A percentile compares a stretch with the other conserved stretches of the same genome.
These are phyloP conservation scores for Sepioteuthis lessoniana DNA, from an alignment of 2,888 invertebrate species.

Conservation along the genomic window DNA sequence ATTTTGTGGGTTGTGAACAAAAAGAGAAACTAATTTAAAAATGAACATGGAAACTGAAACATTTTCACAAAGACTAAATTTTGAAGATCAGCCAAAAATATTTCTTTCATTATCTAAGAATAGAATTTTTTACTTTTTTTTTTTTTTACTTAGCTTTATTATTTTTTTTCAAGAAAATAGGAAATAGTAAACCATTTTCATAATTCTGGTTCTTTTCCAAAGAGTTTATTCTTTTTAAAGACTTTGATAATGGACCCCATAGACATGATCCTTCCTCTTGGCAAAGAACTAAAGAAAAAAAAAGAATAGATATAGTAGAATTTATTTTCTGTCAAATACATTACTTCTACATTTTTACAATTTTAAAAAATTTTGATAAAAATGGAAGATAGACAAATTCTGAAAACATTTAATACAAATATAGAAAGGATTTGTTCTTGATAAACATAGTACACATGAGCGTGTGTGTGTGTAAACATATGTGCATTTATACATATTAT, in stretches of 20 bases:
- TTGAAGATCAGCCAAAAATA: neutral
- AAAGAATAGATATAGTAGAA: no score
- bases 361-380: no score
- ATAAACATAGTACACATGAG: neutral
- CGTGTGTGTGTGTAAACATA: neutral
- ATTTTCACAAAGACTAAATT: neutral
- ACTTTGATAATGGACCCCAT: neutral
- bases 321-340: no score
- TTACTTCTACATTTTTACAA: no score
- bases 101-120: constrained; percentile 6
- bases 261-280: neutral
- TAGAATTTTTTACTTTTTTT: neutral
- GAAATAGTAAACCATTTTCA: neutral
- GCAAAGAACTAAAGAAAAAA: neutral
- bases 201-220: neutral
- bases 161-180: neutral
- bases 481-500: neutral
- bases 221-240: neutral
- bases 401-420: no score
- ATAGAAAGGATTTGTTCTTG: no score
- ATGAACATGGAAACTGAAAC: neutral
- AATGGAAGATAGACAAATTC: no score
- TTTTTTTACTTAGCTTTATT: neutral
- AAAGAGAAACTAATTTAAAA: neutral
- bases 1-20: neutral